Evolutionary conservation across 2,888 invertebrate genomes (phyloP).

Genomic region (Chalcosyrphus nemorum): DNA sequence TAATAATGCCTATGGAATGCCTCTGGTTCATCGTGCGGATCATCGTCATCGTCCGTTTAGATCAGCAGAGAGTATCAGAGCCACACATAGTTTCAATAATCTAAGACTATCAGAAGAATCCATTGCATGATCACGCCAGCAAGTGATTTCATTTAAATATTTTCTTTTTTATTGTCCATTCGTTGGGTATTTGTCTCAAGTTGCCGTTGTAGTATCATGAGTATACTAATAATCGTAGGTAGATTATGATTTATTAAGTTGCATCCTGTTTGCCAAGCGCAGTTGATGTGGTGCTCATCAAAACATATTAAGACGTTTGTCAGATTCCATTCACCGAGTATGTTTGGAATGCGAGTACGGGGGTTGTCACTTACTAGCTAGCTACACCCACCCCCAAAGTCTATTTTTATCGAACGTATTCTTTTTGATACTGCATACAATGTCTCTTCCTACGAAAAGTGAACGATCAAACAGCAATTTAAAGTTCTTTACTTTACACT

Average conservation of each 20-base stretch:
- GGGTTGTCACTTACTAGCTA: constrained; percentile 29
- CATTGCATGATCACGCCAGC: constrained; percentile 70
- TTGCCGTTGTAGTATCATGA: constrained; percentile 22
- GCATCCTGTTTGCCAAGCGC: constrained; percentile 71
- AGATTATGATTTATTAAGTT: constrained; percentile 73
- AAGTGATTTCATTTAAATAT: constrained; percentile 68
- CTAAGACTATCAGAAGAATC: constrained; percentile 71
- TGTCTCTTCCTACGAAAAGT: constrained; percentile 31
- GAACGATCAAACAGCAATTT: constrained; percentile 73
- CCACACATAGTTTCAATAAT: constrained; percentile 71
- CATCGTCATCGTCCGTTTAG: constrained; percentile 60
- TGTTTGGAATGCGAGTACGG: constrained; percentile 55
- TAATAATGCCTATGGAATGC: constrained; percentile 70
- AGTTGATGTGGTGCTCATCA: constrained; percentile 64
- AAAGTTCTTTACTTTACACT: constrained; percentile 70
- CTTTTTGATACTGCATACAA: neutral
- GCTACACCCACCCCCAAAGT: constrained; percentile 30
- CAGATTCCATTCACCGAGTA: constrained; percentile 32
- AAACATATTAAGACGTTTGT: constrained; percentile 48
- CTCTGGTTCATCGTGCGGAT: constrained; percentile 58
- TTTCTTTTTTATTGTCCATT: constrained; percentile 47
- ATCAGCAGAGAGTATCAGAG: constrained; percentile 62
- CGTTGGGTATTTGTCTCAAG: constrained; percentile 40
- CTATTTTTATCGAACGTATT: constrained; percentile 23
- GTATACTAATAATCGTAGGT: constrained; percentile 68